Evolutionary conservation across 2,113 vertebrate species (phyloP), one percentile per base, ranked within the genome.

Genomic region (Python bivittatus): DNA sequence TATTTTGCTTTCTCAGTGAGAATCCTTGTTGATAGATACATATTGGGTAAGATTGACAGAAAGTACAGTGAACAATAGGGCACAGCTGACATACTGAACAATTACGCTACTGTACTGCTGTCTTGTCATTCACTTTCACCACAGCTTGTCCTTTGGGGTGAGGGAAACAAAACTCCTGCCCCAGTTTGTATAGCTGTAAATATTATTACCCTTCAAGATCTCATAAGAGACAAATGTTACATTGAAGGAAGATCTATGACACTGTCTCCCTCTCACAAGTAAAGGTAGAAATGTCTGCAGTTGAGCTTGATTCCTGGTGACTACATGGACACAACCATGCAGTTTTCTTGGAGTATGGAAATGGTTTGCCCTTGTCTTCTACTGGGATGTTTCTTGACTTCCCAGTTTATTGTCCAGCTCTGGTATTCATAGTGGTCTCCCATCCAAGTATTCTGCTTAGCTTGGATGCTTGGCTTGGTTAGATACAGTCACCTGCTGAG

Each of bases 111-210:
- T 22, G 33, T 7, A 0, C 53, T 86, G 53, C 57, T 84, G 29
- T 0, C 42, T 60, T 38, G n/a, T 64, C 56, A 0, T 0, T 29
- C 13, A 64, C 48, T 60, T 88, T 87, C 8, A 44, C 27, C 25
- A n/a, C 2, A 0, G 54, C 9, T 10, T 3, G 3, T 0, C 0
- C 11, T 1, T 0, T 61, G 88, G 15, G 72, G 86, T 5, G 56
- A 60, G 29, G 83, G n/a, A 84, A 42, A 44, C 22, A 86, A 84
- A 86, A 33, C 64, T 58, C 57, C 29, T 91, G 48, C 10, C 60
- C 42, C 48, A 54, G 20, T 54, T 38, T 42, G 17, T 57, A 15
- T n/a, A 79, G 42, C 52, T 57, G 25, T 25, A 90, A 84, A 90
- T 29, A 54, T 54, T 22, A 86, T 20, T 52, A 91, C 57, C 38